Evolutionary conservation across 2,113 vertebrate genomes (phyloP), one percentile per base, ranked within the genome.

Genomic region (Lophius piscatorius): DNA sequence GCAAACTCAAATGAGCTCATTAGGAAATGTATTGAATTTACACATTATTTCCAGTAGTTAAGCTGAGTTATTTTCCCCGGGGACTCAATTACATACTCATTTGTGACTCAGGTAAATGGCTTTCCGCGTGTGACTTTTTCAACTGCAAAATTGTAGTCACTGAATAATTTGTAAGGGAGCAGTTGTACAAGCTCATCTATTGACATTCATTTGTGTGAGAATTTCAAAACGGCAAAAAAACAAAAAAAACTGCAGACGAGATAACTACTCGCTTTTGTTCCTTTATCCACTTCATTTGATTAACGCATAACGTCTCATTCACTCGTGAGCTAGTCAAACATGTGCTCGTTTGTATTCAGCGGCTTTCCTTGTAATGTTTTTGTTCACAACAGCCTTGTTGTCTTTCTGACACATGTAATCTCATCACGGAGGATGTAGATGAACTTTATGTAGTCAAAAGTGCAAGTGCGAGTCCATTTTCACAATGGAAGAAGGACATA

Each of bases 11-110:
- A 97, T 95, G 92, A 94, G 94, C 94, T 95, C 94, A 95, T 96
- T 95, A 96, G 93, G 90, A 94, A 94, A 94, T 84, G 84, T 94
- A 94, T 93, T 94, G 93, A 95, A 96, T 96, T 94, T 94, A 94
- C 94, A 94, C 94, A 96, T 95, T 94, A 95, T 93, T 96, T 96
- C 94, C 93, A 94, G 93, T 96, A 95, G 93, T 96, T 96, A 95
- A 95, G 92, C 92, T 94, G 94, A 96, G 91, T 94, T 94, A 95
- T 96, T 90, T 95, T 94, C 94, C 94, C 94, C 81, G 87, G 92
- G 94, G 94, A 97, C 92, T 94, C 93, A 96, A 94, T 97, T 97
- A 96, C 78, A 85, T 80, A 88, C 81, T 90, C 77, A 89, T 91
- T 90, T 92, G 87, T 91, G 88, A 88, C 87, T 90, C 85, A 93